phyloP scores from a whole-genome alignment of 2,797 vertebrate species.

The Tenualosa ilisha region DNA sequence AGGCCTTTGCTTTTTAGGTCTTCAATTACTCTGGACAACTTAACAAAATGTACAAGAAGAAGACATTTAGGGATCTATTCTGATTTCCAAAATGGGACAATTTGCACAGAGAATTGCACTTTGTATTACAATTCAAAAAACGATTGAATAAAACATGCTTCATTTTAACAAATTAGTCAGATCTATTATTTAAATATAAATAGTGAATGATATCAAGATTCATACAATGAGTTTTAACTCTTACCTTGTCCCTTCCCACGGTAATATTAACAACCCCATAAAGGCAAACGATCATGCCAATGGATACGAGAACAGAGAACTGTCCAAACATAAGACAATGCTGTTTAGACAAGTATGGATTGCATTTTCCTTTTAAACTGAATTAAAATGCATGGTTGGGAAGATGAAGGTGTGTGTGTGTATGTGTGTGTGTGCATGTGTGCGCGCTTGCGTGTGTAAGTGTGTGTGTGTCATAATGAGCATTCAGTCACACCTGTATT shows the following conservation, averaged over 20 bases:
- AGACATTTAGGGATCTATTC: neutral
- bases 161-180: too few species aligned
- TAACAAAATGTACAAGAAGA: neutral
- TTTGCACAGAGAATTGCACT: too few species aligned
- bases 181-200: too few species aligned
- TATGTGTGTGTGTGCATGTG: too few species aligned
- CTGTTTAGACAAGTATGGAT: neutral
- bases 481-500: too few species aligned
- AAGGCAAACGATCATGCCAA: neutral
- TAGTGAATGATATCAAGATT: neutral
- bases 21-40: neutral
- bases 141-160: too few species aligned
- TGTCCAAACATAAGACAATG: neutral
- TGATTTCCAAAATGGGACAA: neutral
- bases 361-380: too few species aligned
- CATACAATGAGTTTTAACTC: neutral
- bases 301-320: slow-evolving; percentile 3
- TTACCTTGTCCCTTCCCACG: neutral
- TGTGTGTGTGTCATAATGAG: too few species aligned
- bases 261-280: neutral
- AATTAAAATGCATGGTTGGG: too few species aligned
- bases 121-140: too few species aligned
- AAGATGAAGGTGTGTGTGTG: too few species aligned
- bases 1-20: neutral
- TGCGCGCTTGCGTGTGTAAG: too few species aligned